phyloP scores from a whole-genome alignment of 2,113 vertebrate genomes.

The Oreochromis niloticus region DNA sequence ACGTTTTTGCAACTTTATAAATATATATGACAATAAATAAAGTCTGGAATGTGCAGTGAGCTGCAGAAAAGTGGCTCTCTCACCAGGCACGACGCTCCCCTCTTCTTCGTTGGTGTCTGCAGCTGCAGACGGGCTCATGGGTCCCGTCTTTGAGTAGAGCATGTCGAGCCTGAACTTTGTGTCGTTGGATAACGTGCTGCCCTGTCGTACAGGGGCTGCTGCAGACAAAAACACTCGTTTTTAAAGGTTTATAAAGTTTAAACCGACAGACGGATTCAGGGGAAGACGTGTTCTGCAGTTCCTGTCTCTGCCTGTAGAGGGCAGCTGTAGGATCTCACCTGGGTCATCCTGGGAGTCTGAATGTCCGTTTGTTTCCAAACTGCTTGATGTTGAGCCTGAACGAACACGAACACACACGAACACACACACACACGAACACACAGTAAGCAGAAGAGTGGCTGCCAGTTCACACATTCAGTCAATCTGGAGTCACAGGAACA shows the following conservation, averaged over 20 bases:
- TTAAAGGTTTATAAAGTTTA: background rate
- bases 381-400: background rate
- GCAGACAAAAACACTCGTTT: background rate
- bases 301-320: background rate
- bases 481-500: background rate
- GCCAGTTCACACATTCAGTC: background rate
- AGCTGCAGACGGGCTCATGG: background rate
- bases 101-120: background rate
- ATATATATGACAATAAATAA: background rate
- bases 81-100: background rate
- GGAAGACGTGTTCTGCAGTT: background rate
- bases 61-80: background rate
- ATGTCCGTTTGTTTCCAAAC: conserved; percentile 1
- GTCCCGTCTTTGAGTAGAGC: conserved; percentile 70
- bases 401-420: background rate
- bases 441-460: background rate
- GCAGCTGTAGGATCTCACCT: conserved; percentile 36
- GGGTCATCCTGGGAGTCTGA: conserved; percentile 34
- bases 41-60: background rate
- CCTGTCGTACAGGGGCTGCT: conserved; percentile 31
- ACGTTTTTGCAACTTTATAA: background rate
- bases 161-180: conserved; percentile 77
- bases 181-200: conserved; percentile 70
- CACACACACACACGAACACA: background rate
- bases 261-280: accelerated